Evolutionary conservation across 2,888 invertebrate species (phyloP).

Genomic region (Acronicta aceris): DNA sequence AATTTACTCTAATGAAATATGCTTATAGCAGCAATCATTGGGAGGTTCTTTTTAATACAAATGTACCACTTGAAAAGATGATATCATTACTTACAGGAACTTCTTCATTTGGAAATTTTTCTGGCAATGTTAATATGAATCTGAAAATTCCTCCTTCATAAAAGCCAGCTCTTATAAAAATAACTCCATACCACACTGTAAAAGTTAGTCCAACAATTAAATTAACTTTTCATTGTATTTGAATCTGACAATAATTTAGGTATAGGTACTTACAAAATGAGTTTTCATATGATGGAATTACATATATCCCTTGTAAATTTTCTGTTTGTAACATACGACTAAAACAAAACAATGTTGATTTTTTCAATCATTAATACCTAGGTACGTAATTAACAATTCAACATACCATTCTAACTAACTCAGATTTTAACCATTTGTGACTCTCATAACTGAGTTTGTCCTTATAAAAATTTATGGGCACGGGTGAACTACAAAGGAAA

Average conservation of each 20-base stretch:
- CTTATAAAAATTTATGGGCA: no score
- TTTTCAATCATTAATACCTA: no score
- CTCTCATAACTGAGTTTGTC: no score
- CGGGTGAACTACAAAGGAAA: background rate
- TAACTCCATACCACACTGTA: constrained; percentile 97
- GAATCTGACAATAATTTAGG: background rate
- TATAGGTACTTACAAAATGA: constrained; percentile 91
- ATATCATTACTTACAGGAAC: constrained; percentile 92
- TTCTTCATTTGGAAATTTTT: constrained; percentile 95
- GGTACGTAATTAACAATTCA: no score
- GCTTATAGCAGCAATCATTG: no score
- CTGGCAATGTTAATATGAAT: constrained; percentile 95
- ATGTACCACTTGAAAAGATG: background rate
- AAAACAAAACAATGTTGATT: constrained; percentile 67
- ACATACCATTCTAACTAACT: no score
- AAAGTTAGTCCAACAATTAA: constrained; percentile 48
- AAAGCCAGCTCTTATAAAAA: constrained; percentile 96
- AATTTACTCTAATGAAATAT: no score
- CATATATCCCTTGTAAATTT: constrained; percentile 96
- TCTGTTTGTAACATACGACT: constrained; percentile 96
- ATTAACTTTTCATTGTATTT: background rate
- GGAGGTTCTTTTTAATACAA: no score
- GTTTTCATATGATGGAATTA: constrained; percentile 96
- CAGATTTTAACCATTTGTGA: no score
- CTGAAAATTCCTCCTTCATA: constrained; percentile 97